Percentiles rank a stretch among this genome's conserved stretches.
phyloP scores from a whole-genome alignment of 1,140 invertebrate species.

The Diploscapter pachys region DNA sequence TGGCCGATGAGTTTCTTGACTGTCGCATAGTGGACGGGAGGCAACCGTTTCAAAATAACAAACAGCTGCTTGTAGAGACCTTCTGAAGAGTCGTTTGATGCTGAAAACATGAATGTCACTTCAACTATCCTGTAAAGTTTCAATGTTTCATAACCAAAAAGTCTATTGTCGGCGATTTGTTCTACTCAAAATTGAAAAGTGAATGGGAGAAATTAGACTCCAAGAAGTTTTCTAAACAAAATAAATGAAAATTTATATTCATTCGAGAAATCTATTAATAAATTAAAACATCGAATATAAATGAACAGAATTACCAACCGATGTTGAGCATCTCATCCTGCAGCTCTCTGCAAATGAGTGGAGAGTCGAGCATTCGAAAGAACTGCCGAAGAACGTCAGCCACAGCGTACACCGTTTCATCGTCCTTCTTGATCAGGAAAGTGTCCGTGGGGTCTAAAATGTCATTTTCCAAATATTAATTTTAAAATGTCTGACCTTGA shows the following conservation, averaged over 20 bases:
- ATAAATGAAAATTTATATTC: no score
- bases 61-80: constrained; percentile 33
- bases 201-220: no score
- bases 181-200: no score
- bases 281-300: constrained; percentile 1
- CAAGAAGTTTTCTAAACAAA: no score
- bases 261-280: neutral
- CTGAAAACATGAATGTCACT: neutral
- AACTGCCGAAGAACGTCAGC: constrained; percentile 55
- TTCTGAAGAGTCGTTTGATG: neutral
- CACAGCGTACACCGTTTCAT: constrained; percentile 50
- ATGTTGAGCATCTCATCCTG: constrained; percentile 45
- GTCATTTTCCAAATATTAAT: neutral
- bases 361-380: constrained; percentile 44
- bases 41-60: constrained; percentile 34
- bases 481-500: constrained; percentile 34
- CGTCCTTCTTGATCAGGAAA: constrained; percentile 4
- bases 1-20: constrained; percentile 43
- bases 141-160: no score
- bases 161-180: no score
- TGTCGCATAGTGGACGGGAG: constrained; percentile 42
- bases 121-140: no score
- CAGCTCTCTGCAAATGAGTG: constrained; percentile 41
- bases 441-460: neutral
- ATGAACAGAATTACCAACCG: constrained; percentile 39